Evolutionary conservation across 2,797 vertebrate species (phyloP).

Genomic region (Gymnopithys bicolor): DNA sequence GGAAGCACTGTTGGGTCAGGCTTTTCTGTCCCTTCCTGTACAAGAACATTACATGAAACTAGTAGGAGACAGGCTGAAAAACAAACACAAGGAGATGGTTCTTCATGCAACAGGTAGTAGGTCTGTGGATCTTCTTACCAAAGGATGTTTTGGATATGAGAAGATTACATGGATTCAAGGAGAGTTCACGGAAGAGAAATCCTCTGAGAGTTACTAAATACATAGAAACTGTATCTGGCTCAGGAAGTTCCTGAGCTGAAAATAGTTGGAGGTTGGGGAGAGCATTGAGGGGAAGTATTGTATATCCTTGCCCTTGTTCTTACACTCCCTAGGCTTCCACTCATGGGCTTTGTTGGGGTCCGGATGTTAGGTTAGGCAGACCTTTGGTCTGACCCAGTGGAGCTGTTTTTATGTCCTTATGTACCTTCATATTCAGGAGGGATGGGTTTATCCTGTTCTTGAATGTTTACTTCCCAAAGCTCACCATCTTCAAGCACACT

Average conservation of each 20-base stretch:
- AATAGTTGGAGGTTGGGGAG: conserved; percentile 16
- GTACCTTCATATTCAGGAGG: not conserved
- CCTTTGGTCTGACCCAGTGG: not conserved
- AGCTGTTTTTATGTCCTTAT: not conserved
- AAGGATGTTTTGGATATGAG: not conserved
- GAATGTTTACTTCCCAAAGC: not conserved
- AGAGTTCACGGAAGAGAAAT: not conserved
- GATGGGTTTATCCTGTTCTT: not conserved
- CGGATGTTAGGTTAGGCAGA: not conserved
- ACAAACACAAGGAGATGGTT: not conserved
- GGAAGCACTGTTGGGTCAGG: not conserved
- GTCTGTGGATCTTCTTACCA: not conserved
- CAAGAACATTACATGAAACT: not conserved
- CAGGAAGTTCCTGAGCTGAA: conserved; percentile 54
- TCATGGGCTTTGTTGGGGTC: not conserved
- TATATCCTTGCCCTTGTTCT: not conserved
- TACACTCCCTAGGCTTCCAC: not conserved
- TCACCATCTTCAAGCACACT: not conserved
- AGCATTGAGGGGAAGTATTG: not conserved
- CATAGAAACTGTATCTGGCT: conserved; percentile 36
- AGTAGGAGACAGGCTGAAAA: not conserved
- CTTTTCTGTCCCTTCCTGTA: not conserved
- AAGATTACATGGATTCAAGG: conserved; percentile 9
- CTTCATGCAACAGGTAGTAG: not conserved
- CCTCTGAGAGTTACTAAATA: conserved; percentile 20